Base-by-base conservation (phyloP, 2,797 vertebrate species). In the Pogoniulus pusillus region DNA sequence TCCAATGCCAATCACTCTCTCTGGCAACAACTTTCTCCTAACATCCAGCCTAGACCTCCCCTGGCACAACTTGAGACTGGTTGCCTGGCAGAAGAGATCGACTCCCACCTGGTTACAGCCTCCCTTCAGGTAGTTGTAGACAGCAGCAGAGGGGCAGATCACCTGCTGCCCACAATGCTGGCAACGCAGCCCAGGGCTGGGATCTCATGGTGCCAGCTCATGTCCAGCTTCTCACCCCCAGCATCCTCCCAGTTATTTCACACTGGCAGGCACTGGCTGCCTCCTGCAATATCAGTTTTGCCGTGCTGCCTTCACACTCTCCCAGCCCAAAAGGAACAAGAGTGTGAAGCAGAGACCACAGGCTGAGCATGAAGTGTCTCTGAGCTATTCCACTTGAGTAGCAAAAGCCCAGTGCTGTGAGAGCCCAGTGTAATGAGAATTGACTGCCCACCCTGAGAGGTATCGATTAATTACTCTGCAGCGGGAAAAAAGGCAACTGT, bases 401-500 rank as follows among this genome's bases (percentile, higher is more conserved):
- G 20, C 63, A 82, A 79, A 32, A 26, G 7, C 34, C n/a, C 49
- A 77, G 59, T 63, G 78, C 35, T 73, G 77, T 59, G 76, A 78
- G 80, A 94, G 77, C 53, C 49, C 43, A 32, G 9, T 16, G 70
- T 75, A 93, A 94, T 73, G 57, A 88, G 87, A 93, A 94, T 70
- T 87, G 93, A 91, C 87, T 87, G 80, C 35, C 22, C 71, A 91
- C 85, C 80, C 43, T 17, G 34, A 89, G 55, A 83, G 94, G 12
- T 79, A 91, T 66, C 4, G 49, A 85, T 83, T 93, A 93, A 94
- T 93, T 94, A 92, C 85, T 85, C 43, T 79, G 76, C 66, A 85
- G 79, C 63, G 74, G 72, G 11, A 30, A 79, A 70, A 91, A 81
- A 74, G 43, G 66, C 59, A 78, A 37, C 63, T 63, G 49, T 59